Evolutionary conservation across 2,888 invertebrate genomes (phyloP).

Genomic region (Idaea aversata): DNA sequence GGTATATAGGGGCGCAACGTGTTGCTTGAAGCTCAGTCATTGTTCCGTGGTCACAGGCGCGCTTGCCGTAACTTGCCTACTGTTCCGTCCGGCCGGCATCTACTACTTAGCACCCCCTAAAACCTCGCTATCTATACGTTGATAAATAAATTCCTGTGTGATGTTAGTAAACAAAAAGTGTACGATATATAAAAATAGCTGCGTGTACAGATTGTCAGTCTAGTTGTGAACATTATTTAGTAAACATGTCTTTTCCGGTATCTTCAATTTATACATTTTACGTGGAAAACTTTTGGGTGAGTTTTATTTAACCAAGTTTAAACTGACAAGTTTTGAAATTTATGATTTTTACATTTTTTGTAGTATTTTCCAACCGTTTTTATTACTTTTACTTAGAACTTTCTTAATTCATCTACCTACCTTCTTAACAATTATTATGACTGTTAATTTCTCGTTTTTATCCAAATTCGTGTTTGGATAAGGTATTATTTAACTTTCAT

Average conservation of each 20-base stretch:
- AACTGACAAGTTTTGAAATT: constrained; percentile 10
- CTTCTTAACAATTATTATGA: too few species aligned
- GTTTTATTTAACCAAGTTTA: constrained; percentile 33
- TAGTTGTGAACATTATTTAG: constrained; percentile 55
- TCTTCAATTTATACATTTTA: constrained; percentile 69
- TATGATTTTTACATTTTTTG: background rate
- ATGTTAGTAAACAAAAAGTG: constrained; percentile 77
- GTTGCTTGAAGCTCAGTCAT: constrained; percentile 34
- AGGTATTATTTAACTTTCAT: background rate
- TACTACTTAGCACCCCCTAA: constrained; percentile 28
- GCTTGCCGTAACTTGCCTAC: constrained; percentile 35
- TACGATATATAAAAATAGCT: constrained; percentile 61
- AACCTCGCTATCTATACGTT: constrained; percentile 33
- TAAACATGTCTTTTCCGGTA: constrained; percentile 71
- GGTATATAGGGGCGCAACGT: constrained; percentile 70
- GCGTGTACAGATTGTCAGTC: constrained; percentile 57
- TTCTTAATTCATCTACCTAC: too few species aligned
- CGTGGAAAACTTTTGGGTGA: constrained; percentile 75
- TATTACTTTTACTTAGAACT: too few species aligned
- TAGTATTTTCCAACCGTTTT: background rate
- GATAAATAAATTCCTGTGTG: constrained; percentile 62
- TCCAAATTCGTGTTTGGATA: background rate
- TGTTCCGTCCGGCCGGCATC: constrained; percentile 6
- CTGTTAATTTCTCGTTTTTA: too few species aligned
- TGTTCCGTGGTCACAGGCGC: constrained; percentile 39